Base-by-base conservation (phyloP, 2,888 invertebrate species). In the Noctua comes region DNA sequence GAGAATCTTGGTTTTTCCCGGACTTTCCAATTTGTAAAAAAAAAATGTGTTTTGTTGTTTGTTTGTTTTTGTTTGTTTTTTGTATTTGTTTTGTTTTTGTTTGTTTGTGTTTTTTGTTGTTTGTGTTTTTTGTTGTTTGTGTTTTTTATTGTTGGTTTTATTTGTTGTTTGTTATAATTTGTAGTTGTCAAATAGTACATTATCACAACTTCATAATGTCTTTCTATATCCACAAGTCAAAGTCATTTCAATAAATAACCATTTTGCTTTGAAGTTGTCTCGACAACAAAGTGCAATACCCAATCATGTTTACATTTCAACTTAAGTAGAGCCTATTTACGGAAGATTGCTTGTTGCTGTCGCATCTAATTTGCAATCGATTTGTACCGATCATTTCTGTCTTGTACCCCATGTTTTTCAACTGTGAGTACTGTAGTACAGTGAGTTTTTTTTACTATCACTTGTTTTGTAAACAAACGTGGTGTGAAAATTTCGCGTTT, bases 341-440 rank as follows among this genome's bases (percentile, higher is more conserved):
- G 48, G 72, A 64, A 81, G 73, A 85, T 85, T 76, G 83, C 83
- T 73, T 83, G 72, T 76, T 62, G 69, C 59, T 27, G 13, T 68
- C 48, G 54, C 57, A 77, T 69, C 64, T 64, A 64, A 77, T 77
- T 77, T 74, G 73, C 54, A 54, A 71, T 73, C 62, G 69, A 82
- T 73, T 82, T 73, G n/a, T 71, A n/a, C 46, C 66, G 43, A 76
- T 59, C 36, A 57, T 40, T 43, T 79, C 80, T 74, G 68, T 76
- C 62, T 85, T 65, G 24, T 16, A 13, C 24, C 74, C 27, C 21
- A 74, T 74, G 68, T 66, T 68, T 64, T 57, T 51, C 76, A 86
- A 66, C 48, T 16, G 48, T 24, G 68, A 86, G 84, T 74, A 86
- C 80, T 74, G 66, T 59, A 64, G 64, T 65, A 82, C 51, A 59